Percentiles rank a stretch among this genome's conserved stretches.
phyloP scores from a whole-genome alignment of 2,797 vertebrate genomes.

The Pseudochirops corinnae region DNA sequence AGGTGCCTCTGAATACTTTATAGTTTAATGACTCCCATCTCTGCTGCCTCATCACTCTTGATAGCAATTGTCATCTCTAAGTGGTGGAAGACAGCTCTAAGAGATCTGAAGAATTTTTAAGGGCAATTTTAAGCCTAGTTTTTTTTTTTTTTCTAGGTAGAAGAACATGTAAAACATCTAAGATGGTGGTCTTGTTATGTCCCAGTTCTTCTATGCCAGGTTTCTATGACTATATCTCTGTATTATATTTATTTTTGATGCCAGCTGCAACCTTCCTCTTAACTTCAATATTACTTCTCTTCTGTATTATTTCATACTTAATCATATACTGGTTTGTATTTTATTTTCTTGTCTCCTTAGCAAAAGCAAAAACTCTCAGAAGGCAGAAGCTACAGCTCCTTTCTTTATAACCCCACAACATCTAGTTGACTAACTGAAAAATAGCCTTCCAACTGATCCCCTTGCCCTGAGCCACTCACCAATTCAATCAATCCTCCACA shows the following conservation, averaged over 20 bases:
- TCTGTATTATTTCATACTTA: background rate
- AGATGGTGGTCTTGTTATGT: background rate
- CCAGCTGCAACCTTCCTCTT: background rate
- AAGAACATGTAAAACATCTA: background rate
- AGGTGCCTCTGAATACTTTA: background rate
- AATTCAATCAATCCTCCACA: background rate
- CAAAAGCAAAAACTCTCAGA: slow-evolving; percentile 38
- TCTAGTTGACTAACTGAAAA: background rate
- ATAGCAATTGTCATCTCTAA: background rate
- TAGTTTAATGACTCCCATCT: background rate
- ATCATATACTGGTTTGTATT: slow-evolving; percentile 1
- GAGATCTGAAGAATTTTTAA: background rate
- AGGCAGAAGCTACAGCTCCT: background rate
- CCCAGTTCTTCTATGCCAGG: slow-evolving; percentile 23
- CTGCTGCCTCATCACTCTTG: background rate
- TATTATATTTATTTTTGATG: slow-evolving; percentile 52
- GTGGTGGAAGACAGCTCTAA: background rate
- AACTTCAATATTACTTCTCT: slow-evolving; percentile 49
- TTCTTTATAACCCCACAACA: background rate
- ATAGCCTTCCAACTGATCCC: background rate
- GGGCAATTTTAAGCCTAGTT: background rate
- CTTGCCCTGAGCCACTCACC: background rate
- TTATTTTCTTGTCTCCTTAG: slow-evolving; percentile 11
- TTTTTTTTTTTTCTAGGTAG: background rate
- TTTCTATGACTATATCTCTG: background rate